phyloP scores from a whole-genome alignment of 2,888 invertebrate species.

The Blastobasis adustella region DNA sequence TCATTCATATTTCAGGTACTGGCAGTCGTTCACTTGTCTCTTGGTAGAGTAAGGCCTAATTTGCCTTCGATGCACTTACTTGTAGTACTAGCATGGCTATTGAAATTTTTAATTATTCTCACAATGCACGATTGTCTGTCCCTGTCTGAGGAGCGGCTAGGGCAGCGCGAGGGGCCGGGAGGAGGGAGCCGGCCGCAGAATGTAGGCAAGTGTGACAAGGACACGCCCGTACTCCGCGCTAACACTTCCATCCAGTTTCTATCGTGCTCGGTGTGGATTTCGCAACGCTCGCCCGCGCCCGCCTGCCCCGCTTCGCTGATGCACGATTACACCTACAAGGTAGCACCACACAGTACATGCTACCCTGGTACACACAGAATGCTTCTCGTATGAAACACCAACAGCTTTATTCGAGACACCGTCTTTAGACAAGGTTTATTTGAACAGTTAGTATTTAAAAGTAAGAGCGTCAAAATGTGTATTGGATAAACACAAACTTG shows the following conservation, averaged over 20 bases:
- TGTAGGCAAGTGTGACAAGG: slow-evolving; percentile 75
- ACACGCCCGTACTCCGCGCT: slow-evolving; percentile 71
- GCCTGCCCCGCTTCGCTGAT: slow-evolving; percentile 49
- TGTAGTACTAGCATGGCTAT: slow-evolving; percentile 13
- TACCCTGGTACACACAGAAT: slow-evolving; percentile 8
- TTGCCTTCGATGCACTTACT: neutral
- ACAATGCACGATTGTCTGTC: slow-evolving; percentile 63
- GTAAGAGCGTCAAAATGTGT: too few relatives aligned
- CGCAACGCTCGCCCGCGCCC: slow-evolving; percentile 55
- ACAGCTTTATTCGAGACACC: neutral
- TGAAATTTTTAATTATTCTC: slow-evolving; percentile 52
- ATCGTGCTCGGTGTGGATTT: slow-evolving; percentile 66
- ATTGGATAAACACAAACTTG: too few relatives aligned
- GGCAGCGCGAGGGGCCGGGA: slow-evolving; percentile 42
- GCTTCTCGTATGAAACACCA: neutral
- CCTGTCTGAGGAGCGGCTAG: slow-evolving; percentile 43
- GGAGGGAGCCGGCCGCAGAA: slow-evolving; percentile 59
- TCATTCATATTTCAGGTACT: too few relatives aligned
- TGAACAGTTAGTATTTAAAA: neutral
- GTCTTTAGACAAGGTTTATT: slow-evolving; percentile 4
- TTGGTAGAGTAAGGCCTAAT: too few relatives aligned
- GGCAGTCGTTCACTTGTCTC: too few relatives aligned
- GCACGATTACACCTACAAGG: slow-evolving; percentile 51
- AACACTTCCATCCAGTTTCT: slow-evolving; percentile 74
- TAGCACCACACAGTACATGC: slow-evolving; percentile 39